phyloP scores from a whole-genome alignment of 2,797 vertebrate genomes.

The Serranus cabrilla region DNA sequence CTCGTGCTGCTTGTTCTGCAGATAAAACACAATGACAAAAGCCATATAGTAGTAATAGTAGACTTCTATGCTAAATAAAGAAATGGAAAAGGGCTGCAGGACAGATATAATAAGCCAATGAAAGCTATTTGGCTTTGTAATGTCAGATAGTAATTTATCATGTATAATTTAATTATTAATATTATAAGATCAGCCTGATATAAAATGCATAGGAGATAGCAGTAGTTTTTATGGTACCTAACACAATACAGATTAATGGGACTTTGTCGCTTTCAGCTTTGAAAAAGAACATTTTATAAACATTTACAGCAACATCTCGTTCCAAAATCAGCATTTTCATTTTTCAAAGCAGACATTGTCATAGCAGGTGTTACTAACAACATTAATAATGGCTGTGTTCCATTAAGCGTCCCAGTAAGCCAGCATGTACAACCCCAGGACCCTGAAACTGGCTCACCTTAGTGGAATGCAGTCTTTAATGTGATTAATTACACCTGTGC shows the following conservation, averaged over 20 bases:
- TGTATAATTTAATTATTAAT: no score
- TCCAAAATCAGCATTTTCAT: background rate
- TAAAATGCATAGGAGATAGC: no score
- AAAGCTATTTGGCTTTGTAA: no score
- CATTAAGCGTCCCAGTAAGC: background rate
- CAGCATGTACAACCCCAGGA: background rate
- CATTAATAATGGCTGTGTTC: background rate
- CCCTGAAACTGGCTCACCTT: background rate
- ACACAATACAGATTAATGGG: background rate
- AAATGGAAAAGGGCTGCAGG: no score
- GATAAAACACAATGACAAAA: background rate
- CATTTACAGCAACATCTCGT: background rate
- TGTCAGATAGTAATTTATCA: no score
- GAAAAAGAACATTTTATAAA: background rate
- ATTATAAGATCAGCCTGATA: no score
- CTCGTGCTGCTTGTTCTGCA: no score
- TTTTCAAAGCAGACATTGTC: no score
- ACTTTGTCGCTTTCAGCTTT: background rate
- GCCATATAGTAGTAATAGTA: no score
- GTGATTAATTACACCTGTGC: constrained; percentile 16
- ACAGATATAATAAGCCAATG: no score
- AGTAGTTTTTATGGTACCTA: background rate
- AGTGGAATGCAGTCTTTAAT: background rate
- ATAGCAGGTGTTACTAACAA: background rate
- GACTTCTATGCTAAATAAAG: no score